These are phyloP conservation scores for Mormyrus lacerda DNA, from an alignment of 2,113 vertebrate genomes.

Conservation along the genomic window DNA sequence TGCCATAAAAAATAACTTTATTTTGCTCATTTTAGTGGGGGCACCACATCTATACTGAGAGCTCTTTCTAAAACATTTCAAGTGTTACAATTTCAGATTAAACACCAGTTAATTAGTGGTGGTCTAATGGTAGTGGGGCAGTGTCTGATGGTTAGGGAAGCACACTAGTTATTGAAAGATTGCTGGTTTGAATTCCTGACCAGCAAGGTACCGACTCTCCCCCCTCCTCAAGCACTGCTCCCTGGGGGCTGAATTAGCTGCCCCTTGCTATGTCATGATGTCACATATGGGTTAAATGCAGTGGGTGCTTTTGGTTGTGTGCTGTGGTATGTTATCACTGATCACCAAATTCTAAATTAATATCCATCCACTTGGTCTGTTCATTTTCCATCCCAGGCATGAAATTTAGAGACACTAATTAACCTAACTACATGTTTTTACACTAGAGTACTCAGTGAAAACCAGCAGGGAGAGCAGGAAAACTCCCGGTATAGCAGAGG, in stretches of 20 bases:
- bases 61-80: not conserved
- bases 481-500: not conserved
- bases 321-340: no score
- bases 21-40: conserved; percentile 47
- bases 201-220: no score
- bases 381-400: not conserved
- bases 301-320: no score
- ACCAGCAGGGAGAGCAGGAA: not conserved
- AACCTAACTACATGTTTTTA: not conserved
- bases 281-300: no score
- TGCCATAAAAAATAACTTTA: conserved; percentile 65
- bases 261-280: no score
- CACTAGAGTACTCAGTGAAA: not conserved
- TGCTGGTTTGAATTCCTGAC: no score
- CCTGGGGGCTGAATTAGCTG: no score
- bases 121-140: no score
- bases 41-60: not conserved
- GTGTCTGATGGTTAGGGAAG: no score
- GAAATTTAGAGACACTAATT: not conserved
- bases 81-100: not conserved
- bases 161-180: no score
- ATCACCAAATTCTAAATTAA: not conserved
- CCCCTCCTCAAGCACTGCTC: no score
- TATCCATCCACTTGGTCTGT: not conserved
- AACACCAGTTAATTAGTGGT: not conserved